Percentiles rank a stretch among this genome's conserved stretches.
Conservation (phyloP, 2,888 invertebrate genomes). For the Dexiosoma caninum region DNA sequence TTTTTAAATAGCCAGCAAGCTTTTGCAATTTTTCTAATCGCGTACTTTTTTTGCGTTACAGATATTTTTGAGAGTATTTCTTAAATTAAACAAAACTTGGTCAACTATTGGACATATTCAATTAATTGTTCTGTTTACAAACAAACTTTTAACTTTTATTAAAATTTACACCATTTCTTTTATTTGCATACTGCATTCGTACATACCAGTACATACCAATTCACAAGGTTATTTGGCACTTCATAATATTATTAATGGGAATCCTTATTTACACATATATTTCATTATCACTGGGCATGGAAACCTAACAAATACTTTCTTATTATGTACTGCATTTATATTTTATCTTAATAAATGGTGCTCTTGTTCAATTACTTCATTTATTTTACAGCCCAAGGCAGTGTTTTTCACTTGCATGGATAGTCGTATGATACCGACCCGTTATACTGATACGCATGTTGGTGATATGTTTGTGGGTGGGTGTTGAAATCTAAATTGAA, state of each 20-base stretch:
- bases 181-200: too few relatives aligned
- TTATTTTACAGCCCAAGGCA: conserved; percentile 90
- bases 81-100: too few relatives aligned
- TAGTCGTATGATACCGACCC: conserved; percentile 96
- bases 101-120: too few relatives aligned
- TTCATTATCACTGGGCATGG: background rate
- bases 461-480: conserved; percentile 98
- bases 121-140: too few relatives aligned
- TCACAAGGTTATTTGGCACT: background rate
- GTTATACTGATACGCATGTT: conserved; percentile 95
- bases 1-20: too few relatives aligned
- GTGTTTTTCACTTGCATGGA: conserved; percentile 99
- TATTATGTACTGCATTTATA: background rate
- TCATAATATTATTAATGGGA: background rate
- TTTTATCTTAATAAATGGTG: background rate
- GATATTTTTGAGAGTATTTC: too few relatives aligned
- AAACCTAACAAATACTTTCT: background rate
- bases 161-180: too few relatives aligned
- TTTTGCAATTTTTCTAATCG: background rate
- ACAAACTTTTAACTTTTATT: too few relatives aligned
- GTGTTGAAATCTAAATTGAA: conserved; percentile 68
- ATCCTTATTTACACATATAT: conserved; percentile 16
- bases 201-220: background rate
- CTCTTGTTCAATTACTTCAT: conserved; percentile 12
- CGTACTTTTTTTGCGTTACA: background rate